Percentiles rank a stretch among this genome's conserved stretches.
These are phyloP conservation scores for Nycteola revayana DNA, from an alignment of 2,888 invertebrate species.

Conservation along the genomic window DNA sequence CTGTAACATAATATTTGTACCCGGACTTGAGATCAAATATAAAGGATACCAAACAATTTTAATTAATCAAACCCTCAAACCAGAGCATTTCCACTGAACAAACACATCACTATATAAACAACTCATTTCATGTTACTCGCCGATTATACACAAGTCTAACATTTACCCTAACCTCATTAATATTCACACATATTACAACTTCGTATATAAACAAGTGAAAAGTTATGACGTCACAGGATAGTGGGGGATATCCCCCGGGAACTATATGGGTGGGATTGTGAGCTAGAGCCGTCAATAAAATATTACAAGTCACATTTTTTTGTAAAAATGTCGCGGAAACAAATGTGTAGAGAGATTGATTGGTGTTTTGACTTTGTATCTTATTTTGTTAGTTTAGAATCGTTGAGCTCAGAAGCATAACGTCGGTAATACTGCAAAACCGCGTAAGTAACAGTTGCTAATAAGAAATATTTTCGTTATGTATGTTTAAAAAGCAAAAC, in stretches of 20 bases:
- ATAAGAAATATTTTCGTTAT: no score
- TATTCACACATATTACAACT: constrained; percentile 20
- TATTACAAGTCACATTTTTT: constrained; percentile 26
- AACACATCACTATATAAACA: no score
- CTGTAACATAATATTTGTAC: background rate
- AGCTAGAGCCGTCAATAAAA: constrained; percentile 29
- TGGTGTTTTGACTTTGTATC: constrained; percentile 2
- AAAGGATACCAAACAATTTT: background rate
- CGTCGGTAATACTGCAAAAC: no score
- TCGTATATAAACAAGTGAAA: constrained; percentile 14
- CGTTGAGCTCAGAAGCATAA: no score
- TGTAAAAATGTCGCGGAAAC: constrained; percentile 3
- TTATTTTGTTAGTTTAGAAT: no score
- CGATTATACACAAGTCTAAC: no score
- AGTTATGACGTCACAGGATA: constrained; percentile 30
- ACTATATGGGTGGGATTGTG: constrained; percentile 23
- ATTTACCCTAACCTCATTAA: constrained; percentile 6
- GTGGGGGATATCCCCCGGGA: constrained; percentile 32
- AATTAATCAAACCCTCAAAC: background rate
- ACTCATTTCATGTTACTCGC: no score
- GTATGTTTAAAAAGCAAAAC: no score
- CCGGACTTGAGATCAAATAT: no score
- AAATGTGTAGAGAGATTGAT: constrained; percentile 7
- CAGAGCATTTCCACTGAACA: background rate
- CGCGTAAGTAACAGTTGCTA: no score